These are phyloP conservation scores for Microtus obscurus DNA, from an alignment of 2,797 vertebrate species.

Conservation along the genomic window DNA sequence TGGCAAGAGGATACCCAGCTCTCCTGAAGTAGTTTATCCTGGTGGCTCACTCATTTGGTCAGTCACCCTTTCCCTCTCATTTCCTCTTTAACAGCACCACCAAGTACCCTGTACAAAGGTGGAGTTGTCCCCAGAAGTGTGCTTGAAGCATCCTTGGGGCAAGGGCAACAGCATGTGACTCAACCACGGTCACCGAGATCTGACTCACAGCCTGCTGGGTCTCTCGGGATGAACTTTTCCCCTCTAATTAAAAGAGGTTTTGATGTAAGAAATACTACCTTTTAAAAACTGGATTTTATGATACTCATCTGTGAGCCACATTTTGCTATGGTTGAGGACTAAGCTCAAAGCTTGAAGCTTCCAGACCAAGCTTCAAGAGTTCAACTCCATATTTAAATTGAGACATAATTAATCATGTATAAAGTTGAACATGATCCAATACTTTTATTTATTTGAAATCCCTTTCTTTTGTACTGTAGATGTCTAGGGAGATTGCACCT, in stretches of 20 bases:
- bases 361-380: neutral
- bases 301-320: neutral
- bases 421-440: neutral
- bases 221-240: neutral
- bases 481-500: neutral
- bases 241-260: constrained; percentile 9
- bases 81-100: neutral
- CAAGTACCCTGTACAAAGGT: neutral
- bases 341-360: constrained; percentile 22
- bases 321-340: neutral
- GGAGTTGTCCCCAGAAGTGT: neutral
- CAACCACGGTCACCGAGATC: neutral
- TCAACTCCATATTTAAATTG: constrained; percentile 24
- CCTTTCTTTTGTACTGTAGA: constrained; percentile 31
- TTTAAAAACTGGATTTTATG: neutral
- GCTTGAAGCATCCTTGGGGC: neutral
- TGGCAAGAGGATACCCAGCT: neutral
- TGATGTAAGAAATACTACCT: neutral
- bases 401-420: neutral
- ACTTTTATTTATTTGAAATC: neutral
- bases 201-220: neutral
- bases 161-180: neutral
- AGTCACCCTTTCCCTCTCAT: neutral
- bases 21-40: neutral
- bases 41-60: neutral